Evolutionary conservation across 2,888 invertebrate genomes (phyloP), one percentile per base, ranked within the genome.

Genomic region (Caenorhabditis panamensis): DNA sequence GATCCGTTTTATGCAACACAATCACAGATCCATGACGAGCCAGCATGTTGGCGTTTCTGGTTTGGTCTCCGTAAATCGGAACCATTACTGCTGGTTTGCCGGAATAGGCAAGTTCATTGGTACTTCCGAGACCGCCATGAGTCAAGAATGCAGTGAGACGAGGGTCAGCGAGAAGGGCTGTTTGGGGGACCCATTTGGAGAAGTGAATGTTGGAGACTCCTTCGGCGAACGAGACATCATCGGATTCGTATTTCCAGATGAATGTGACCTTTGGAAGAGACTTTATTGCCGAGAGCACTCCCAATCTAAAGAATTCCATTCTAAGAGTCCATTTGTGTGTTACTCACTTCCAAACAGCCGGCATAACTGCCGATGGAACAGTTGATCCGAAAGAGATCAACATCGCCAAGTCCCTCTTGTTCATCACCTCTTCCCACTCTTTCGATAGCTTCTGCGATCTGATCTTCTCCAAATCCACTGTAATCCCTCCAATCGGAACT

Each of bases 211-310:
- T 82, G 2, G 47, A 47, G 18, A 56, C 56, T 4, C 61, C 61
- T n/a, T 64, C 37, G 0, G 80, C 68, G 51, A 67, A 79, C 63
- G 26, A 2, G 0, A 58, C 13, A 41, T 80, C 76, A 44, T 71
- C 62, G 3, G 56, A 56, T 61, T 82, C 82, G 36, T 82, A 82
- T 18, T 82, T 82, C 82, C 82, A 82, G 36, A 82, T 79, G 51
- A 82, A 82, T 8, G 79, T 79, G 31, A 75, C 59, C 53, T 79
- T 44, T 2, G 61, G 4, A n/a, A n/a, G n/a, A n/a, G n/a, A n/a
- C n/a, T n/a, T n/a, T n/a, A n/a, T n/a, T n/a, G n/a, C n/a, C n/a
- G n/a, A n/a, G n/a, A n/a, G n/a, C n/a, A n/a, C n/a, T n/a, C n/a
- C n/a, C n/a, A n/a, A n/a, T n/a, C n/a, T n/a, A n/a, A n/a, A n/a